These are phyloP conservation scores for Pandion haliaetus DNA, from an alignment of 2,113 vertebrate genomes.

Conservation along the genomic window DNA sequence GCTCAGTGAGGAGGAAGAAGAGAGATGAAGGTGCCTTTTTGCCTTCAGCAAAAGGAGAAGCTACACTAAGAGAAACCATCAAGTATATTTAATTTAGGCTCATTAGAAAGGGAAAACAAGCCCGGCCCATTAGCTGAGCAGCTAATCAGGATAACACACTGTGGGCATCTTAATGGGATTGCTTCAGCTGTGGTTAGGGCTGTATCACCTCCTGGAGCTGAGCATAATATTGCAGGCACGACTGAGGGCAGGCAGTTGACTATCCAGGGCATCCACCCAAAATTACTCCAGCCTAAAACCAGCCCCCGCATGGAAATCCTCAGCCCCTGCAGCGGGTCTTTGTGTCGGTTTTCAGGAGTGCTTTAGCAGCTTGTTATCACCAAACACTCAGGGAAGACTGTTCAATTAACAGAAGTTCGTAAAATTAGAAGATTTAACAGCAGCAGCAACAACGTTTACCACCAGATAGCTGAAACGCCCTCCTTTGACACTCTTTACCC, in stretches of 20 bases:
- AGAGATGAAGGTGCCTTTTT: not conserved
- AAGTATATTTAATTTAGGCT: not conserved
- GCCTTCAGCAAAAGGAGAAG: not conserved
- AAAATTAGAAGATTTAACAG: not conserved
- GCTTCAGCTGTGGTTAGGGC: not conserved
- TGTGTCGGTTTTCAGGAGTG: not conserved
- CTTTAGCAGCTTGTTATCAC: not conserved
- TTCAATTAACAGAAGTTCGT: not conserved
- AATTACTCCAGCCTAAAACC: not conserved
- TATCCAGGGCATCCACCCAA: not conserved
- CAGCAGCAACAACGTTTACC: not conserved
- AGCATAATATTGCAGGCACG: not conserved
- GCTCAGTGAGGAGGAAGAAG: not conserved
- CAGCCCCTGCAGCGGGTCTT: not conserved
- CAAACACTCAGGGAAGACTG: not conserved
- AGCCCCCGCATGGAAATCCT: not conserved
- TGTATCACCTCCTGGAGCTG: not conserved
- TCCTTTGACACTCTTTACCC: not conserved
- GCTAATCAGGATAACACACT: not conserved
- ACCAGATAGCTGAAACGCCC: not conserved
- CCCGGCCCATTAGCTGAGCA: not conserved
- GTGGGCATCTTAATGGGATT: not conserved
- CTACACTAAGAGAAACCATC: not conserved
- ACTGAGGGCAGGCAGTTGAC: fast-evolving
- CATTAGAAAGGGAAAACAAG: not conserved